These are phyloP conservation scores for Scaptomyza cyrtandrae DNA, from an alignment of 2,888 invertebrate genomes.

Conservation along the genomic window DNA sequence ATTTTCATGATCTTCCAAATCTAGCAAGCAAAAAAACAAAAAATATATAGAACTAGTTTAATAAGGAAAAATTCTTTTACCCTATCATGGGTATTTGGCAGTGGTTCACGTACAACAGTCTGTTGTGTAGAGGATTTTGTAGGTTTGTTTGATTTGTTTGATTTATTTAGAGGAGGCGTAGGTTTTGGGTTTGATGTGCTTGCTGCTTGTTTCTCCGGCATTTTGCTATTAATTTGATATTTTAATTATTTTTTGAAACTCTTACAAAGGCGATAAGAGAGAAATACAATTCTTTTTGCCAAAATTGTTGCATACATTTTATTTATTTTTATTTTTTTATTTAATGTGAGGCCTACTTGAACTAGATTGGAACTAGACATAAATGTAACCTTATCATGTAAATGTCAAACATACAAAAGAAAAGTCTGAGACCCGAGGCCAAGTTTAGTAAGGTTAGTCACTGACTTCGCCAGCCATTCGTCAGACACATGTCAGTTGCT, in stretches of 20 bases:
- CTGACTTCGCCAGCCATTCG: slow-evolving; percentile 51
- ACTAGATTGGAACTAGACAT: slow-evolving; percentile 13
- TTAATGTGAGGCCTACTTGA: slow-evolving; percentile 58
- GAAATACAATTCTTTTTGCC: slow-evolving; percentile 7
- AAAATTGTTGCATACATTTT: slow-evolving; percentile 21
- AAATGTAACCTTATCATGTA: slow-evolving; percentile 13
- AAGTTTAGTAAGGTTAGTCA: slow-evolving; percentile 25
- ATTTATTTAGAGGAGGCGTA: slow-evolving; percentile 6
- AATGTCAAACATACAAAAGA: slow-evolving; percentile 29
- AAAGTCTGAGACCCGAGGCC: slow-evolving; percentile 40
- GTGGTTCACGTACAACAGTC: slow-evolving; percentile 11
- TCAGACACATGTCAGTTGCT: slow-evolving; percentile 62
- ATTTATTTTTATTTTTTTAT: slow-evolving; percentile 30
- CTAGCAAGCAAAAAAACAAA: slow-evolving; percentile 12
- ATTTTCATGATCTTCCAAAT: slow-evolving; percentile 74
- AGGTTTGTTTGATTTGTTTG: neutral
- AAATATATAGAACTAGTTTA: neutral
- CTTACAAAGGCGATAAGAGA: neutral
- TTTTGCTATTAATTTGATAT: slow-evolving; percentile 25
- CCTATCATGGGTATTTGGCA: slow-evolving; percentile 52
- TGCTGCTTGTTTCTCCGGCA: slow-evolving; percentile 49
- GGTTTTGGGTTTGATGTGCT: slow-evolving; percentile 18
- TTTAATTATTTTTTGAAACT: neutral
- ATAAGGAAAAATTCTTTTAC: slow-evolving; percentile 27
- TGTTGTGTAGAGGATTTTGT: neutral